Evolutionary conservation across 2,888 invertebrate genomes (phyloP), one percentile per base, ranked within the genome.

Genomic region (Caradrina clavipalpis): DNA sequence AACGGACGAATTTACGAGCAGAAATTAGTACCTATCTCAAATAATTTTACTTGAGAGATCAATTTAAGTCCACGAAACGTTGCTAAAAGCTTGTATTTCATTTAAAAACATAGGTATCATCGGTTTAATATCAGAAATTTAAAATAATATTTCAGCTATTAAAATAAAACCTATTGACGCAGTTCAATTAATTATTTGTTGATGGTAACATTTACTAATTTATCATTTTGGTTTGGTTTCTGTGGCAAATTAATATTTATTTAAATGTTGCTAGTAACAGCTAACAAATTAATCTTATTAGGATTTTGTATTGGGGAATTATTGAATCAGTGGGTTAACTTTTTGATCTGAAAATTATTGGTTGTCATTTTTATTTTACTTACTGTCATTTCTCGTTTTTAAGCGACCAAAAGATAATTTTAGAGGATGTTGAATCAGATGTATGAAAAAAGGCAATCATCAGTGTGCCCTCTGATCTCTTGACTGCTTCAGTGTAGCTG

Each of bases 221-320:
- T 68, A 51, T 66, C 11, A 47, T 61, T 35, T 35, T 35, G 35
- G 35, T 35, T 35, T 78, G 39, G 60, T 73, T 78, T 65, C 15
- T 53, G 50, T 66, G 45, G 63, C 42, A 56, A 63, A 74, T 65
- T 45, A 57, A 49, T 69, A 31, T 45, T 50, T 56, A 17, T 53
- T 69, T 50, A 42, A 56, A 22, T 53, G 15, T 45, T 22, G 45
- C 21, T 19, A 65, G 47, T 17, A 70, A 50, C 50, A n/a, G 50
- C n/a, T 17, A 13, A 31, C 17, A 55, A 70, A 66, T 51, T 54
- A 76, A 47, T 54, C 3, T 57, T 15, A 72, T 78, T 62, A 59
- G 58, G 59, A 26, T 11, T 15, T 26, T 39, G 15, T 54, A 17
- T 72, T 45, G 55, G 31, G 35, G 26, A 47, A 73, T 58, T 8